Conservation (phyloP, 1,140 invertebrate species). For the Dryas iulia region DNA sequence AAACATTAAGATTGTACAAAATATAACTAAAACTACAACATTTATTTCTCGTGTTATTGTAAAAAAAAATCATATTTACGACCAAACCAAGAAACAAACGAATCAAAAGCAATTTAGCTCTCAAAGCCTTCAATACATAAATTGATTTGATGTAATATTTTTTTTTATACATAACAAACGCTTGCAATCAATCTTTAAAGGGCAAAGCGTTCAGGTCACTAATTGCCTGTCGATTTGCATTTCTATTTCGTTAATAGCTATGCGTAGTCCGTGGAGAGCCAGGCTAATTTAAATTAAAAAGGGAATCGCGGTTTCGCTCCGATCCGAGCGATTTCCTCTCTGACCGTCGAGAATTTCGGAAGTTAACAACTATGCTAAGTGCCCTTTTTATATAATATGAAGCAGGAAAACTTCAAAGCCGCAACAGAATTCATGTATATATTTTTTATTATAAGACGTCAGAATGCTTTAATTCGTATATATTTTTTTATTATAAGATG, state of each 20-base stretch:
- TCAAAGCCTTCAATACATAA: not conserved
- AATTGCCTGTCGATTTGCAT: not conserved
- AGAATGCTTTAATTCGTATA: too few relatives aligned
- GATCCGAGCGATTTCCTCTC: not conserved
- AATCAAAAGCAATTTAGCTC: not conserved
- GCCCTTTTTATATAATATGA: not conserved
- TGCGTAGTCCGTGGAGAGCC: not conserved
- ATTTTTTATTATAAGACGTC: not conserved
- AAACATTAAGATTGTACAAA: too few relatives aligned
- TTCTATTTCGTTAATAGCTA: not conserved
- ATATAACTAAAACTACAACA: too few relatives aligned
- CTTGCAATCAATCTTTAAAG: not conserved
- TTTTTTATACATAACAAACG: not conserved
- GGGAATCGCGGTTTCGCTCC: not conserved
- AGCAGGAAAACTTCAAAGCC: not conserved
- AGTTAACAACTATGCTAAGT: slow-evolving; percentile 12
- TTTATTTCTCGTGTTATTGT: too few relatives aligned
- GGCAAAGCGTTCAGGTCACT: not conserved
- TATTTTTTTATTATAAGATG: too few relatives aligned
- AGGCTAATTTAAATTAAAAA: slow-evolving; percentile 12
- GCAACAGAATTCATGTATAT: not conserved
- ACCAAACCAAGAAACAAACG: too few relatives aligned
- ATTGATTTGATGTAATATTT: not conserved
- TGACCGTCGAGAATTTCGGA: not conserved
- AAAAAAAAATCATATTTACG: too few relatives aligned